These are phyloP conservation scores for Pantala flavescens DNA, from an alignment of 1,140 invertebrate species.

Conservation along the genomic window DNA sequence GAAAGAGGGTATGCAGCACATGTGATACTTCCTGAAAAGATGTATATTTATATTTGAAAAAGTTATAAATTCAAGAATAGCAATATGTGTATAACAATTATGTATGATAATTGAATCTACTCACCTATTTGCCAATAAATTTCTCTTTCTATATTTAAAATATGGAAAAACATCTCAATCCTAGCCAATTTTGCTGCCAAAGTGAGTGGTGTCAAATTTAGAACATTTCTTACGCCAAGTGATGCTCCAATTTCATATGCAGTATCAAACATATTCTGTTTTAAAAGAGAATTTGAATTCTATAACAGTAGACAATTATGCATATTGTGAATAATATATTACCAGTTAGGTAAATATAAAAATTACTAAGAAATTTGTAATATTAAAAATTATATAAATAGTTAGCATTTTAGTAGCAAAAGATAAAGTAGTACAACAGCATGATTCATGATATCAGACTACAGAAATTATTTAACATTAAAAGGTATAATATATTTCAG, in stretches of 20 bases:
- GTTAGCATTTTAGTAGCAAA: too few relatives aligned
- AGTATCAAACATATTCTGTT: conserved; percentile 84
- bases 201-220: conserved; percentile 84
- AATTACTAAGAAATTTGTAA: too few relatives aligned
- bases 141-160: conserved; percentile 85
- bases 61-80: conserved; percentile 14
- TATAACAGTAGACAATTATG: too few relatives aligned
- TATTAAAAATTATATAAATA: too few relatives aligned
- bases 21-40: conserved; percentile 66
- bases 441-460: too few relatives aligned
- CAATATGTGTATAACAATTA: conserved; percentile 14
- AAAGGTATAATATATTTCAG: too few relatives aligned
- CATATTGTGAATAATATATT: too few relatives aligned
- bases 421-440: too few relatives aligned
- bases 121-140: conserved; percentile 90
- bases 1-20: conserved; percentile 94
- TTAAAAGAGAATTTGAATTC: neutral
- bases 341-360: too few relatives aligned
- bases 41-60: conserved; percentile 17
- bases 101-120: conserved; percentile 24
- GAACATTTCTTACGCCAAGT: conserved; percentile 72
- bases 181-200: conserved; percentile 85
- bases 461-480: too few relatives aligned
- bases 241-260: conserved; percentile 84
- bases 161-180: conserved; percentile 92